These are phyloP conservation scores for Charaxes varanes DNA, from an alignment of 1,140 invertebrate species.

Conservation along the genomic window DNA sequence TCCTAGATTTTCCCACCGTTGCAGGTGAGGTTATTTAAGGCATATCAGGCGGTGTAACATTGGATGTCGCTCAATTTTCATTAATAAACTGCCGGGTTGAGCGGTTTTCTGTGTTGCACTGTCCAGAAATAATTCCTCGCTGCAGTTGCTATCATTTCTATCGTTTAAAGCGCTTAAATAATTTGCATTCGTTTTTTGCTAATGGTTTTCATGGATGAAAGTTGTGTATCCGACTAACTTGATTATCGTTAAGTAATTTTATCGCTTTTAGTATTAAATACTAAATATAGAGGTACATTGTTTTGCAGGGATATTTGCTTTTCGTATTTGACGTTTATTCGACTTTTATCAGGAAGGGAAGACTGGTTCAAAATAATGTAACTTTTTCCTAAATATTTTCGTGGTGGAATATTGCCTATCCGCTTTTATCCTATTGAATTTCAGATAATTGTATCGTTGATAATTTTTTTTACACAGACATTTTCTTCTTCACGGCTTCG, in stretches of 20 bases:
- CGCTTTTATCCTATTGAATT: too few species aligned
- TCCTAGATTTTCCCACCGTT: conserved; percentile 49
- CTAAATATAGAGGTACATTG: neutral
- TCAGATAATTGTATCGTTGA: too few species aligned
- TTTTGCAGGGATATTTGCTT: neutral
- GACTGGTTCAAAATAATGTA: too few species aligned
- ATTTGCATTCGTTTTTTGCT: conserved; percentile 10
- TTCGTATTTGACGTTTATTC: too few species aligned
- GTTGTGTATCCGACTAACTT: neutral
- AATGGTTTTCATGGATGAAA: conserved; percentile 2
- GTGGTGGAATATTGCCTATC: too few species aligned
- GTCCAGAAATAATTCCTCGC: conserved; percentile 42
- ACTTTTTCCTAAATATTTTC: too few species aligned
- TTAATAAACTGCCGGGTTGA: conserved; percentile 65
- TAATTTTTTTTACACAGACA: too few species aligned
- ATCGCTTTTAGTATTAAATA: neutral
- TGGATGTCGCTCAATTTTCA: conserved; percentile 67
- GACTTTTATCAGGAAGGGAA: too few species aligned
- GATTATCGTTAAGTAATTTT: neutral
- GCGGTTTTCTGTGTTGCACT: conserved; percentile 64
- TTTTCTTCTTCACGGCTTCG: too few species aligned
- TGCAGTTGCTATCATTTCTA: conserved; percentile 35
- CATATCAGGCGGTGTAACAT: conserved; percentile 49
- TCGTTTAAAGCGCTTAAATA: conserved; percentile 24
- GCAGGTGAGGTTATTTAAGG: conserved; percentile 32